These are phyloP conservation scores for Cyclophora albipunctata DNA, from an alignment of 2,888 invertebrate genomes.

Conservation along the genomic window DNA sequence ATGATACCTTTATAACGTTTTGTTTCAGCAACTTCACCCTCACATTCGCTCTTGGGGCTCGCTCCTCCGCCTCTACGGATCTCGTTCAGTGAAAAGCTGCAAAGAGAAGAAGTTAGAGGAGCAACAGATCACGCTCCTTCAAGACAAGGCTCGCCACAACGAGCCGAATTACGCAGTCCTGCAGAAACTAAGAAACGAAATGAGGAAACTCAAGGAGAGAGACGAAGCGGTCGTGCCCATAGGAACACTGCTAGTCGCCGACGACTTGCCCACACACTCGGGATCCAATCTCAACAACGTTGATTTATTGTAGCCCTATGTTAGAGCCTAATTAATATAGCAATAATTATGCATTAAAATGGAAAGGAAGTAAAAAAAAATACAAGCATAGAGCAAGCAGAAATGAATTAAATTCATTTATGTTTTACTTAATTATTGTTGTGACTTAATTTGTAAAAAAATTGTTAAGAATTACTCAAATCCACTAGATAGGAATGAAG, in stretches of 20 bases:
- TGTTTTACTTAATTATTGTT: too few species aligned
- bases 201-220: slow-evolving; percentile 83
- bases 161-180: slow-evolving; percentile 94
- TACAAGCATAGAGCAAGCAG: too few species aligned
- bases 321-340: too few species aligned
- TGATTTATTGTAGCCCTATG: slow-evolving; percentile 59
- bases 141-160: slow-evolving; percentile 88
- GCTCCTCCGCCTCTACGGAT: slow-evolving; percentile 92
- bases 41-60: slow-evolving; percentile 97
- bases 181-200: slow-evolving; percentile 87
- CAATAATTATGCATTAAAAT: too few species aligned
- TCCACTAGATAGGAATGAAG: too few species aligned
- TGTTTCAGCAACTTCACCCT: slow-evolving; percentile 87
- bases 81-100: slow-evolving; percentile 90
- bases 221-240: slow-evolving; percentile 77
- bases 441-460: too few species aligned
- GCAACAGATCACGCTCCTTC: slow-evolving; percentile 91
- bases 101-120: slow-evolving; percentile 95
- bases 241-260: slow-evolving; percentile 64
- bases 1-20: too few species aligned
- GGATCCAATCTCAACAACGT: slow-evolving; percentile 87
- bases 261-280: slow-evolving; percentile 80
- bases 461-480: too few species aligned
- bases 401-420: too few species aligned
- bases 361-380: too few species aligned